phyloP scores from a whole-genome alignment of 2,888 invertebrate genomes.

The Ectropis crepuscularia region DNA sequence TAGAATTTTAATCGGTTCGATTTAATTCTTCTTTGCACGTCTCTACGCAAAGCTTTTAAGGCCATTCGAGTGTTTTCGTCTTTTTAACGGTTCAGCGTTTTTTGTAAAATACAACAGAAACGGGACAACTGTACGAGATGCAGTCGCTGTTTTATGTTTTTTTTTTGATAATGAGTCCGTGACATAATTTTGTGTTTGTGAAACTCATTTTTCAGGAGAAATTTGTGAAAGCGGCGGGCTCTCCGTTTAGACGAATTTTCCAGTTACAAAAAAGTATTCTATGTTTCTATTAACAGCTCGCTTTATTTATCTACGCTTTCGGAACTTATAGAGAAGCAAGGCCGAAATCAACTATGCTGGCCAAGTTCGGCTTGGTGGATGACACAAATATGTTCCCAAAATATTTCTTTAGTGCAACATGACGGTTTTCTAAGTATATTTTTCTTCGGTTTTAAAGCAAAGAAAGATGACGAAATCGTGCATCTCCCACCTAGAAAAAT shows the following conservation, averaged over 20 bases:
- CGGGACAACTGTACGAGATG: slow-evolving; percentile 13
- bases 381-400: too few species aligned
- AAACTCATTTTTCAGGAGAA: slow-evolving; percentile 23
- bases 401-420: too few species aligned
- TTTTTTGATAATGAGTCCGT: slow-evolving; percentile 31
- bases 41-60: slow-evolving; percentile 41
- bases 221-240: slow-evolving; percentile 4
- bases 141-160: slow-evolving; percentile 20
- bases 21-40: not conserved
- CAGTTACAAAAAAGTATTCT: not conserved
- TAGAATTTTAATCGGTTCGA: not conserved
- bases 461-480: too few species aligned
- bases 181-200: slow-evolving; percentile 27
- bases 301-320: too few species aligned
- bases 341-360: too few species aligned
- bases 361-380: too few species aligned
- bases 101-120: slow-evolving; percentile 38
- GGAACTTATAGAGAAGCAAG: too few species aligned
- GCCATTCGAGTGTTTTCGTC: slow-evolving; percentile 40
- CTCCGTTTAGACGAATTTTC: not conserved
- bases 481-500: too few species aligned
- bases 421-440: too few species aligned
- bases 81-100: slow-evolving; percentile 43
- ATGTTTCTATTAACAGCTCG: too few species aligned
- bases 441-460: too few species aligned